phyloP scores from a whole-genome alignment of 1,140 invertebrate genomes.

The Ceratina calcarata region DNA sequence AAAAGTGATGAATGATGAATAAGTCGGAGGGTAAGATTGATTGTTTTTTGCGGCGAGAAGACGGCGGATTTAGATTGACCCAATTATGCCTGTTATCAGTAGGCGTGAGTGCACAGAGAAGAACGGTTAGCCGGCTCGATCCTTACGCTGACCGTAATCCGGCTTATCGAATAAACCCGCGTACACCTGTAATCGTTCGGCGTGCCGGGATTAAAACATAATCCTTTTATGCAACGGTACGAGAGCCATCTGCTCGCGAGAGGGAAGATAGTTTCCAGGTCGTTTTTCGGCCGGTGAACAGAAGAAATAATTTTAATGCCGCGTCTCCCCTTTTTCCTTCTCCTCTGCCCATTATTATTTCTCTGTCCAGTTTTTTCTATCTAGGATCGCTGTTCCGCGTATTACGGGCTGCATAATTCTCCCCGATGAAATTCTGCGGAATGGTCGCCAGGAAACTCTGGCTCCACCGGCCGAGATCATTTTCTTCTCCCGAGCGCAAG shows the following conservation, averaged over 20 bases:
- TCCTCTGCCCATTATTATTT: not conserved
- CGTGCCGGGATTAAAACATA: conserved; percentile 25
- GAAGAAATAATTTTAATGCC: conserved; percentile 43
- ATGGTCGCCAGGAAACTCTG: not conserved
- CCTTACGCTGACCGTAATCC: conserved; percentile 51
- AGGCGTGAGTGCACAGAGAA: not conserved
- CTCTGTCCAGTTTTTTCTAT: no score
- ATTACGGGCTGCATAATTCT: conserved; percentile 12
- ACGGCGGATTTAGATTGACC: not conserved
- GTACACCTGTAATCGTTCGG: conserved; percentile 36
- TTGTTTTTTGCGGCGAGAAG: conserved; percentile 28
- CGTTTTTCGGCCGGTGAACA: conserved; percentile 4
- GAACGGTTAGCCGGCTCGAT: not conserved
- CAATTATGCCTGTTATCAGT: not conserved
- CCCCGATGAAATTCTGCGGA: conserved; percentile 9
- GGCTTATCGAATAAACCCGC: conserved; percentile 49
- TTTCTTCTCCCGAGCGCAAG: not conserved
- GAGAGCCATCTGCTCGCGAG: not conserved
- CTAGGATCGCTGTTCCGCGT: not conserved
- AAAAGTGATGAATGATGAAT: not conserved
- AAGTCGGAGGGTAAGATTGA: conserved; percentile 16
- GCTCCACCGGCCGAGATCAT: not conserved
- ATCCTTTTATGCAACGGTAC: conserved; percentile 18
- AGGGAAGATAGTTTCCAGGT: conserved; percentile 4
- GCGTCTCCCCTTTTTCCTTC: no score